Evolutionary conservation across 2,888 invertebrate genomes (phyloP), one percentile per base, ranked within the genome.

Genomic region (Beris chalybata): DNA sequence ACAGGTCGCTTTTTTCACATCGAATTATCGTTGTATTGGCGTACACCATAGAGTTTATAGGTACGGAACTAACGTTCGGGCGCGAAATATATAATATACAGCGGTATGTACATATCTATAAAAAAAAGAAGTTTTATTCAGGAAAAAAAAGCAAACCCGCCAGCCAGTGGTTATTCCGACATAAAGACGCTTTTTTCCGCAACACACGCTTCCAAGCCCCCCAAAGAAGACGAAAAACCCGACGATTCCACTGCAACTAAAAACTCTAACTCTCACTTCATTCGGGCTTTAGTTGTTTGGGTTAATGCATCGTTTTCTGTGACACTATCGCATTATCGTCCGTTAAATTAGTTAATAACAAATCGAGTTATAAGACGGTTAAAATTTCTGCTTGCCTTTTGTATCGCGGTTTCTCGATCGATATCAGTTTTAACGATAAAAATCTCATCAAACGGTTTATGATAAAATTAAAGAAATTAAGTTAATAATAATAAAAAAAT

Each of bases 241-340:
- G 61, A 61, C 22, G 52, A 61, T 61, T 50, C 61, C 61, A 52
- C 61, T 61, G 50, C 61, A 52, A 50, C 61, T 52, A 61, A 52
- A 50, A 61, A 52, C 71, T 71, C 70, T 70, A 72, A 76, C 76
- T 78, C 77, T 79, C 77, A 80, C 78, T 79, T 71, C 74, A 78
- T 77, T 78, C 76, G 80, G 75, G 75, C 76, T 79, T 75, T 78
- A 78, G 76, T 76, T 78, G 75, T 78, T 76, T 75, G 77, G 79
- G 79, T 79, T 75, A 75, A 75, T 68, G 68, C 68, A 75, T 76
- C 75, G 65, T 54, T 56, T 61, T 56, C 58, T 38, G 57, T 64
- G 52, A 61, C 50, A 52, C 31, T 50, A 50, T 52, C 61, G 61
- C 38, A 61, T 38, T 58, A 5, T 38, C 38, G 22, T 22, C 9